Base-by-base conservation (phyloP, 2,797 vertebrate genomes). In the Acestrorhynchus altus region DNA sequence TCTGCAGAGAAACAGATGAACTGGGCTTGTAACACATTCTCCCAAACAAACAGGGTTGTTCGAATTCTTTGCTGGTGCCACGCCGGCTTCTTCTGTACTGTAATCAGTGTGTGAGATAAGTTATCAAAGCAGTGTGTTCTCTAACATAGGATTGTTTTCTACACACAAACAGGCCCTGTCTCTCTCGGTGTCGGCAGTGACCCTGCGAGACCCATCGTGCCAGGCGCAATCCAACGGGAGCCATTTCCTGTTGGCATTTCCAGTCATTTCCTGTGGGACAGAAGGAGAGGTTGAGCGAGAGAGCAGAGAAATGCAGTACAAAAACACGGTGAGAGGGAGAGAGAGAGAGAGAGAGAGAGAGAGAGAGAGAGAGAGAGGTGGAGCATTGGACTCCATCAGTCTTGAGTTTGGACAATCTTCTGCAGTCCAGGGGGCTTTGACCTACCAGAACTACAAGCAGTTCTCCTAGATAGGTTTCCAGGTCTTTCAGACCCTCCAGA, bases 181-280 rank as follows among this genome's bases (percentile, higher is more conserved):
- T 4, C 60, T 87, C 47, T 77, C 86, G 0, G 86, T 87, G 70
- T 83, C 82, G 6, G 81, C 83, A 0, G 83, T 94, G 78, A 93
- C 92, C 9, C 87, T 95, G 69, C 85, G 70, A 35, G 92, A 95
- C 71, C 86, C 77, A 6, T 69, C 78, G 1, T 95, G 94, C 88
- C 86, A 83, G 81, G 92, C 91, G 56, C 70, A 84, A 78, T 89
- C 86, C 56, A 94, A 94, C 8, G 88, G 87, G 78, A 93, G 88
- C 80, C 92, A 95, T 83, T 94, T 94, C 90, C 90, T 94, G 81
- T 85, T 94, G 84, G 88, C 83, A 72, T 92, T 92, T 69, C 92
- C 93, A 0, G 87, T 93, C 74, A 89, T 91, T 89, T 92, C 87
- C 91, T 95, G 94, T 78, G 90, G 92, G 68, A 94, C 94, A 0